Base-by-base conservation (phyloP, 2,113 vertebrate species). In the Epinephelus moara region DNA sequence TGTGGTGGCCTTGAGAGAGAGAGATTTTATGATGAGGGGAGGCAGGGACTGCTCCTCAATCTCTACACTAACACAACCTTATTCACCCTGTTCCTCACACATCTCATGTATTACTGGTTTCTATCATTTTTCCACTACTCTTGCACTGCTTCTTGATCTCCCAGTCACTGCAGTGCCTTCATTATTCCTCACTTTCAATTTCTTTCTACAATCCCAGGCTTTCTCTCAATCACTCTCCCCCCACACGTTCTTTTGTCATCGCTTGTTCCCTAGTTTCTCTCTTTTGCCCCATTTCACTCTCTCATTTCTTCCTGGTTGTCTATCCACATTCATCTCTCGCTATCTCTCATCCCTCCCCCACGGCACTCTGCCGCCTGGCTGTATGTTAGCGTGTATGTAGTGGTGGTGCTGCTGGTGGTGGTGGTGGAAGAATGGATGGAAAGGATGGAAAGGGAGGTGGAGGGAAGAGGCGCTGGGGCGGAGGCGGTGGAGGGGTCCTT, bases 361-460 rank as follows among this genome's bases (percentile, higher is more conserved):
- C 56, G 4, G 59, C 60, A n/a, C 80, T 84, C 56, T 57, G 74
- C 77, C 57, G 67, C 84, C 79, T 73, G 55, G 55, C 66, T 82
- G 78, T 59, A 89, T 40, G 85, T 70, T 75, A 70, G 67, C 19
- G 25, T 82, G 80, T 49, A 68, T 21, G 67, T 67, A 40, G 78
- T 69, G 77, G 57, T 77, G 70, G 59, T 80, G 78, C 59, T 90
- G 83, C 25, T 80, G 82, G 56, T 89, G 81, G 40, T 85, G 80
- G 73, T 85, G 80, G 73, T 82, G 82, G 60, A 85, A 83, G 90
- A 90, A 91, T 88, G 84, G 81, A 62, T 88, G 85, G 81, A 64
- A 86, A 80, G 62, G 84, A 85, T 87, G 85, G 85, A 89, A 59
- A 86, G 53, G 57, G 87, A 83, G 88, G 85, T 55, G 75, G 78